Base-by-base conservation (phyloP, 2,113 vertebrate species). In the Xerus inauris region DNA sequence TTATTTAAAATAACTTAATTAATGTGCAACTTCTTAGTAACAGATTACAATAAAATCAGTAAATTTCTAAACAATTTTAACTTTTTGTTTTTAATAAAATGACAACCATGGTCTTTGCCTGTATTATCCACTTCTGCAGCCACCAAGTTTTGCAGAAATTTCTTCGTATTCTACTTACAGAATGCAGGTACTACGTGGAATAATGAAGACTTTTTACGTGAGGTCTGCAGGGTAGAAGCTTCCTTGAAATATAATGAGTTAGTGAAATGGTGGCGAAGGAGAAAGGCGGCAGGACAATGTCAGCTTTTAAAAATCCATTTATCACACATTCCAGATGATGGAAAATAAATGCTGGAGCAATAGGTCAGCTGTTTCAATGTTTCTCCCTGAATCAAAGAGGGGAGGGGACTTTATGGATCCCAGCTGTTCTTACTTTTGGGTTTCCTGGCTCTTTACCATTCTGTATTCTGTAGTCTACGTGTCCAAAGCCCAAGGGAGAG, bases 351-450 rank as follows among this genome's bases (percentile, higher is more conserved):
- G 95, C 72, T 67, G 77, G 84, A 83, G 94, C 11, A 5, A 75
- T 93, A 83, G 71, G 96, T 71, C 88, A 69, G 40, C 94, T 92
- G 77, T 75, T 97, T 95, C 88, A 82, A 95, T 82, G 96, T 90
- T 97, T 98, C 95, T 97, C 96, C 84, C 95, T 72, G 87, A 89
- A 92, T 82, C n/a, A 83, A 72, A 89, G 93, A 81, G 38, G 54
- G 84, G 92, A 89, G 96, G 96, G 92, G 79, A 90, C 85, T 98
- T 98, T 97, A 98, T 98, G 95, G 83, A 83, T 98, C 88, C 97
- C 98, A 98, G 97, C 97, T 98, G 98, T 98, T 97, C 97, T 98
- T 97, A 96, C 97, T 98, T 97, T 94, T 42, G n/a, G 86, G 64
- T 97, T 98, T 98, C 98, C 98, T 98, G 97, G 92, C 80, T 97